Base-by-base conservation (phyloP, 2,113 vertebrate species). In the Phycodurus eques region DNA sequence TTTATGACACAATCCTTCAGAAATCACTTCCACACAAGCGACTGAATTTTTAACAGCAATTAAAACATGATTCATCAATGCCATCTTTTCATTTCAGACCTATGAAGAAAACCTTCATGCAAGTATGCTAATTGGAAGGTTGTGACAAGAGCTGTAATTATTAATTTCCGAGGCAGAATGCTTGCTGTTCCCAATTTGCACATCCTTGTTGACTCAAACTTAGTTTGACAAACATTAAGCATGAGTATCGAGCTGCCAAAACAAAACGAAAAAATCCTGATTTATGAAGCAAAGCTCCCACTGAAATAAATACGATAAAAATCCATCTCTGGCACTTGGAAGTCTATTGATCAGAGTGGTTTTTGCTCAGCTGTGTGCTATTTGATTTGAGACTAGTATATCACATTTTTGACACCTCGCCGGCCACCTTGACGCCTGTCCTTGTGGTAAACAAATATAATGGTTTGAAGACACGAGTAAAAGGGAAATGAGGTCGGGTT, bases 371-470 rank as follows among this genome's bases (percentile, higher is more conserved):
- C 74, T 69, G 66, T 72, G 70, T 63, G 76, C 73, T 78, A 79
- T 72, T 75, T 72, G 71, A 79, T 78, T 49, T 73, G 71, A 75
- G 44, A 19, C 12, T 67, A 54, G 79, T 83, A 77, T 67, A 62
- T 85, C 77, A 81, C 33, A 67, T 61, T 35, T 65, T 42, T 10
- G 43, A 80, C 75, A 73, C 57, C 74, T 79, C 68, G 47, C 27
- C 62, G 57, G 77, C 80, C 80, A 86, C 75, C 77, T 82, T 82
- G 71, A 76, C 49, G 79, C 76, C 74, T 33, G 59, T 67, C 73
- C 43, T 68, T 59, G 77, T 17, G 65, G 68, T 74, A 62, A 73
- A 72, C 61, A 71, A 60, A 27, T 33, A 14, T 65, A 77, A 65
- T 68, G 64, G 44, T 54, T 82, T 54, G 68, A 74, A 73, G 76